A percentile compares a stretch with the other conserved stretches of the same genome.
phyloP scores from a whole-genome alignment of 1,140 invertebrate species.

The Drosophila mayri region DNA sequence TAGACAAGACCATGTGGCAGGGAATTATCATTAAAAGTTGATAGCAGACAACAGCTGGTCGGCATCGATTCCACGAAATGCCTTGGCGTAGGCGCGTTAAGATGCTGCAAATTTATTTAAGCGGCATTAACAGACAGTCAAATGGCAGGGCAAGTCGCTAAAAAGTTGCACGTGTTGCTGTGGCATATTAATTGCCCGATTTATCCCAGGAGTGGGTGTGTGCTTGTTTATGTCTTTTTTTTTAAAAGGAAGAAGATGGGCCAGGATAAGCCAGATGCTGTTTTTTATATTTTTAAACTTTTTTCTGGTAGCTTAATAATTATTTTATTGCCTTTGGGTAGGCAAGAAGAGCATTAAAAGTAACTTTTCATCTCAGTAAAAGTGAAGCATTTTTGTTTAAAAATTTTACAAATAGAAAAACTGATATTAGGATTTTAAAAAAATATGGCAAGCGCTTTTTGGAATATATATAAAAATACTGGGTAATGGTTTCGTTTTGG shows the following conservation, averaged over 20 bases:
- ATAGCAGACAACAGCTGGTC: slow-evolving; percentile 66
- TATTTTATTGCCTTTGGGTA: not conserved
- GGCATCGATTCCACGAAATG: slow-evolving; percentile 60
- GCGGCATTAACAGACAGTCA: slow-evolving; percentile 76
- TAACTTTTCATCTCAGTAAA: not conserved
- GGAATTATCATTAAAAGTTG: slow-evolving; percentile 81
- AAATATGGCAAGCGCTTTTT: too few species aligned
- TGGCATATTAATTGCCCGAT: slow-evolving; percentile 44
- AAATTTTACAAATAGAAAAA: not conserved
- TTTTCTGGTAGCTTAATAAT: slow-evolving; percentile 5
- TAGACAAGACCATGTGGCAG: slow-evolving; percentile 47
- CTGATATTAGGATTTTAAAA: too few species aligned
- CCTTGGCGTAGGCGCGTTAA: slow-evolving; percentile 20
- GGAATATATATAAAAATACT: not conserved
- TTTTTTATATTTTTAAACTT: slow-evolving; percentile 2
- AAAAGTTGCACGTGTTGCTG: slow-evolving; percentile 47
- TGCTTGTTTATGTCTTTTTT: slow-evolving; percentile 24
- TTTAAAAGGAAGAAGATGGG: not conserved
- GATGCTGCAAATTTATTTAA: slow-evolving; percentile 66
- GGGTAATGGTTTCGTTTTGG: not conserved
- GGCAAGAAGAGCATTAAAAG: not conserved
- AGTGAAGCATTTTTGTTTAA: not conserved
- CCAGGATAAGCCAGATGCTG: slow-evolving; percentile 32
- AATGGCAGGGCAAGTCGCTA: slow-evolving; percentile 57
- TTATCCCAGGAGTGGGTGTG: not conserved